phyloP scores from a whole-genome alignment of 2,797 vertebrate genomes.

The Malacoraja senta region DNA sequence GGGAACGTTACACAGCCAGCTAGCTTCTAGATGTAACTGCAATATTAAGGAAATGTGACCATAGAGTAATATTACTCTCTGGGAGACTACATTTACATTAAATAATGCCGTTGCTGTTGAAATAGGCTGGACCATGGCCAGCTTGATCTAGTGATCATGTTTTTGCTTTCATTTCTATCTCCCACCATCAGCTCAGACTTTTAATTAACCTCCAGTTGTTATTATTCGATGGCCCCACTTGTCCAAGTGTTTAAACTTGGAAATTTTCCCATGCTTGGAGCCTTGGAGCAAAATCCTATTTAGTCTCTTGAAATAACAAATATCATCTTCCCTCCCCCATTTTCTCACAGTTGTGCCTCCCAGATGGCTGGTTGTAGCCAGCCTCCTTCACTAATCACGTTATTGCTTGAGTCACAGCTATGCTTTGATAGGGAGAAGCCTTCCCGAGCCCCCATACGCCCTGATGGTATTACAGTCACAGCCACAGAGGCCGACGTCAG shows the following conservation, averaged over 20 bases:
- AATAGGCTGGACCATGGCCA: constrained; percentile 21
- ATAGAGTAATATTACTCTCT: neutral
- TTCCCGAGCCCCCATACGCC: too few relatives aligned
- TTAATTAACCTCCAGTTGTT: neutral
- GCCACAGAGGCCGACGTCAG: too few relatives aligned
- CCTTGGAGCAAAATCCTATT: neutral
- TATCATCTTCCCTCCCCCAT: neutral
- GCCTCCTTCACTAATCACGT: neutral
- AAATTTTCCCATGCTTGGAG: constrained; percentile 16
- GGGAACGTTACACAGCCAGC: neutral
- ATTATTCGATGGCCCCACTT: neutral
- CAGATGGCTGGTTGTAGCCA: neutral
- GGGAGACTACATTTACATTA: neutral
- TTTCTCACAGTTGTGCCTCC: neutral
- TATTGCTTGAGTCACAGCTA: neutral
- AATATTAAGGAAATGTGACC: neutral
- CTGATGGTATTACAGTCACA: too few relatives aligned
- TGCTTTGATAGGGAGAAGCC: neutral
- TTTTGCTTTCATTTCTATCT: neutral
- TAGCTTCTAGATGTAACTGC: constrained; percentile 13
- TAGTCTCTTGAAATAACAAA: neutral
- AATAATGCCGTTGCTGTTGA: constrained; percentile 1
- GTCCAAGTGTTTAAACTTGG: neutral
- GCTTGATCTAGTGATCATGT: neutral
- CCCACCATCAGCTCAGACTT: neutral